These are phyloP conservation scores for Lagopus leucura DNA, from an alignment of 2,113 vertebrate species.

Conservation along the genomic window DNA sequence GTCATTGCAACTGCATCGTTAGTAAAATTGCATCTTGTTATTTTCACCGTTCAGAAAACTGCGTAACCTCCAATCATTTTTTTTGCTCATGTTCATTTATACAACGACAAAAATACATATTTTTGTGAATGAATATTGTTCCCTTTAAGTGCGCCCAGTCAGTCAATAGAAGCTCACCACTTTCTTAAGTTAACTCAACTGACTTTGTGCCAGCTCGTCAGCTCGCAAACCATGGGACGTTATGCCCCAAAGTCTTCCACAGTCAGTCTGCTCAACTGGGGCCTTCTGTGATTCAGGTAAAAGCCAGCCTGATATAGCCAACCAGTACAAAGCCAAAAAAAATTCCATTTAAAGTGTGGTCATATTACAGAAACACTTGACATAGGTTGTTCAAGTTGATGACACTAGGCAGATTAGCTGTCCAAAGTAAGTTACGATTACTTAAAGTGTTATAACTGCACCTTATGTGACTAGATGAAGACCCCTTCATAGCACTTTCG, in stretches of 20 bases:
- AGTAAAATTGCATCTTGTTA: neutral
- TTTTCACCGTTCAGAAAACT: neutral
- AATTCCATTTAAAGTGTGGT: neutral
- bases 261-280: fast-evolving
- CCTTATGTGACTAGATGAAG: neutral
- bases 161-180: neutral
- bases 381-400: neutral
- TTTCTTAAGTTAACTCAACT: fast-evolving
- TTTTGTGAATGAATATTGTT: fast-evolving
- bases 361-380: neutral
- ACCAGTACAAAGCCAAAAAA: neutral
- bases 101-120: fast-evolving
- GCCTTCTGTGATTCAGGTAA: neutral
- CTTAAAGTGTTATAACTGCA: fast-evolving
- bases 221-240: neutral
- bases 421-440: neutral
- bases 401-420: neutral
- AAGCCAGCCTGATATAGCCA: neutral
- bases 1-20: neutral
- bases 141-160: neutral
- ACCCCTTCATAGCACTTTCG: neutral
- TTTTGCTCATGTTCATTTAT: neutral
- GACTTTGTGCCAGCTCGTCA: neutral
- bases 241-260: neutral
- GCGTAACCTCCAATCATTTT: neutral